Conservation (phyloP, 2,113 vertebrate genomes). For the Scophthalmus maximus region DNA sequence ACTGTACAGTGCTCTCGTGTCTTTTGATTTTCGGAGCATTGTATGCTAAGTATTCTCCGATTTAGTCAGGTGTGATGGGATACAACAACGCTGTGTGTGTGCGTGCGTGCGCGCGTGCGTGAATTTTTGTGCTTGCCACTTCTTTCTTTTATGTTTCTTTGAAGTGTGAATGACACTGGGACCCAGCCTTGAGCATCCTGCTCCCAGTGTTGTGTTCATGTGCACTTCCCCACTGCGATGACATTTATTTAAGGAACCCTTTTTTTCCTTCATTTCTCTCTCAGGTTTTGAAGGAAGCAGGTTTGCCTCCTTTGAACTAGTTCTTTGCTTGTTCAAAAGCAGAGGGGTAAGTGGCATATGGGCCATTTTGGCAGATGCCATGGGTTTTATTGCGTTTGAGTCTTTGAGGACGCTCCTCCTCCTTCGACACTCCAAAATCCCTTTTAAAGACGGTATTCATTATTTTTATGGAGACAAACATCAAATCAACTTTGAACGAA, state of each 20-base stretch:
- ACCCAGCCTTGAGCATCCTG: constrained; percentile 32
- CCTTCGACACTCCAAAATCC: background rate
- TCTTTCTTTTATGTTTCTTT: constrained; percentile 62
- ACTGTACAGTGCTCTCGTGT: constrained; percentile 31
- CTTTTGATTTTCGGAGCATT: constrained; percentile 47
- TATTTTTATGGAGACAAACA: background rate
- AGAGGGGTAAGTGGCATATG: constrained; percentile 16
- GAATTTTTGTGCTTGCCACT: constrained; percentile 3
- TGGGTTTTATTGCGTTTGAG: constrained; percentile 5
- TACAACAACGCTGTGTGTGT: constrained; percentile 18
- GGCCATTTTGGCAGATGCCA: constrained; percentile 7
- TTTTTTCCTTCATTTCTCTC: constrained; percentile 7
- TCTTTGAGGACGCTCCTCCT: constrained; percentile 16
- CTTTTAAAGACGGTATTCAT: background rate
- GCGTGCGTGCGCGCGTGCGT: constrained; percentile 1
- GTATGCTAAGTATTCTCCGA: constrained; percentile 46
- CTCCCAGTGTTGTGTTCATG: constrained; percentile 44
- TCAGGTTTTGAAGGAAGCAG: constrained; percentile 12
- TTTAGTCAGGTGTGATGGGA: constrained; percentile 51
- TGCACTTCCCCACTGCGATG: constrained; percentile 31
- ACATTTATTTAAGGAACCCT: constrained; percentile 35
- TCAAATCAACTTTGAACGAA: background rate
- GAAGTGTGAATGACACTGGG: constrained; percentile 60
- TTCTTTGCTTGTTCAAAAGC: constrained; percentile 13
- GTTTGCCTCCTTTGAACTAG: constrained; percentile 29